These are phyloP conservation scores for Sterna hirundo DNA, from an alignment of 2,113 vertebrate genomes.

Conservation along the genomic window DNA sequence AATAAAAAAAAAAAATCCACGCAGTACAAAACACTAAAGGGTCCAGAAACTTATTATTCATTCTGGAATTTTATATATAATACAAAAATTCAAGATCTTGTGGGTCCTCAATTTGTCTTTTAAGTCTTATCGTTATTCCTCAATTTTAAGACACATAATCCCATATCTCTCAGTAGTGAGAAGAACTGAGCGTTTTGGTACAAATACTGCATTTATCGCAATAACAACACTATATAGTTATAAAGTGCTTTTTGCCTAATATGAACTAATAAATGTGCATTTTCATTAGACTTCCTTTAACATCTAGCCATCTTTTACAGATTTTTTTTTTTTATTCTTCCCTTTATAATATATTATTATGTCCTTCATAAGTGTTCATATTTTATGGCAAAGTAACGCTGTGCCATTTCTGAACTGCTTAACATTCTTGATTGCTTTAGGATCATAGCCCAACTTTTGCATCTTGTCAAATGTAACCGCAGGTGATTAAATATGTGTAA, in stretches of 20 bases:
- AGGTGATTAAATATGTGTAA: background rate
- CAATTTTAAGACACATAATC: constrained; percentile 56
- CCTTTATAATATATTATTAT: background rate
- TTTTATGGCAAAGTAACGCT: background rate
- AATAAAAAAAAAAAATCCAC: constrained; percentile 57
- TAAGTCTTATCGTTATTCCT: constrained; percentile 61
- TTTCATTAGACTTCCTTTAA: constrained; percentile 38
- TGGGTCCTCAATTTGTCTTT: constrained; percentile 24
- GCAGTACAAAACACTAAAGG: constrained; percentile 10
- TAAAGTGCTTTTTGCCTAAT: constrained; percentile 24
- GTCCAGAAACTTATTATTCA: constrained; percentile 55
- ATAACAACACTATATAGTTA: background rate
- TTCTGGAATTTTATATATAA: constrained; percentile 30
- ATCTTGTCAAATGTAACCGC: background rate
- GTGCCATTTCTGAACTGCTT: background rate
- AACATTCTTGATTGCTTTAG: constrained; percentile 7
- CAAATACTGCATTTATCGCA: constrained; percentile 22
- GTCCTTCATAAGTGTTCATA: background rate
- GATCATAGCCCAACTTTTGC: background rate
- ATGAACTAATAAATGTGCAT: constrained; percentile 7
- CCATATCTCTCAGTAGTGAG: background rate
- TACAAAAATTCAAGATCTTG: constrained; percentile 43
- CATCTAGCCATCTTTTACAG: background rate
- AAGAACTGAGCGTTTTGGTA: constrained; percentile 40
- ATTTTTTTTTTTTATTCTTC: background rate